Evolutionary conservation across 2,113 vertebrate genomes (phyloP), one percentile per base, ranked within the genome.

Genomic region (Cheilinus undulatus): DNA sequence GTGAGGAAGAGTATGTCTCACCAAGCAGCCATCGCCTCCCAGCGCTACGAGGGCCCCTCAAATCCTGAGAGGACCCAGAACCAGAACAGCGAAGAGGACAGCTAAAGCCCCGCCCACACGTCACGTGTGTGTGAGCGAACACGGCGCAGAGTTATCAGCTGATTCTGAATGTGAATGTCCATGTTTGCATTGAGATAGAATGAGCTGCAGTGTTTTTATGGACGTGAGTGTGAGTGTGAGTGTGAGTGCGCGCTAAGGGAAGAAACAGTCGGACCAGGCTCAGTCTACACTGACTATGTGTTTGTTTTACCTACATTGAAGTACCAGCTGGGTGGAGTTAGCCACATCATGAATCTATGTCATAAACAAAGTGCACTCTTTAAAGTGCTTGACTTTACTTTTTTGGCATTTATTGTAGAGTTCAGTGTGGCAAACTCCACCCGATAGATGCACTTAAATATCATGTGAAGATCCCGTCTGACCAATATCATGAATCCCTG

Each of bases 1-100:
- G 95, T 96, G 45, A 93, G 95, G 88, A 97, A 96, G 92, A 98
- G 96, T 77, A 97, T 97, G 96, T 97, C 97, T 71, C 96, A 98
- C 78, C 96, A 97, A 87, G 97, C 97, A 0, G 93, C 93, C 88
- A 96, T 98, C 3, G 96, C 96, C 6, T 93, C 97, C 0, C 97
- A 97, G 89, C 93, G 97, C 66, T 98, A 96, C 2, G 96, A 97
- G 83, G 94, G 95, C 9, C 92, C 94, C 23, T 93, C 91, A 6
- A 88, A 93, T 73, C 38, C 88, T 0, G 95, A 95, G 82, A 93
- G 30, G n/a, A 27, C 45, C 1, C 61, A 24, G 22, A 67, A 68
- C 48, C 73, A 80, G 75, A 34, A 69, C 42, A 70, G 81, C 6
- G 89, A 89, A 6, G 85, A 89, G 11, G 64, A 43, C 61, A 66